Percentiles rank a stretch among this genome's conserved stretches.
Conservation (phyloP, 92 coral and sea anemone species). For the Pocillopora grandis region DNA sequence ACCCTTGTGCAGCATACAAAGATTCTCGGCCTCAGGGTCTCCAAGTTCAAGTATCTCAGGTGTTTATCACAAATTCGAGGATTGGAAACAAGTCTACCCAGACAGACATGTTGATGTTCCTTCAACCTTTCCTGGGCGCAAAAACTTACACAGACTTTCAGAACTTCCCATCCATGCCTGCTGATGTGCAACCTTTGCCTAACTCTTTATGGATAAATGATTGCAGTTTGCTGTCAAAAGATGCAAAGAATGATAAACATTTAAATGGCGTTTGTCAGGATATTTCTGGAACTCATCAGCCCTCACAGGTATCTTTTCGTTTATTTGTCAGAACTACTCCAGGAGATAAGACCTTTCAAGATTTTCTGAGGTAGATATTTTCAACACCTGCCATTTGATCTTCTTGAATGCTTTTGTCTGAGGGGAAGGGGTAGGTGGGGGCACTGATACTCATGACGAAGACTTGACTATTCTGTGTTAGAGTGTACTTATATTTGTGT, state of each 20-base stretch:
- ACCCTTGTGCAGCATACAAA: conserved; percentile 72
- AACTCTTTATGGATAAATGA: conserved; percentile 94
- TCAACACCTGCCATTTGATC: too few relatives aligned
- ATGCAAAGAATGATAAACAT: conserved; percentile 52
- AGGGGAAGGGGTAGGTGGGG: too few relatives aligned
- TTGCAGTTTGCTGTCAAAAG: conserved; percentile 68
- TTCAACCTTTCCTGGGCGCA: conserved; percentile 63
- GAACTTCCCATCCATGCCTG: conserved; percentile 66
- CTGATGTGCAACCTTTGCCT: conserved; percentile 82
- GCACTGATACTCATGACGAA: too few relatives aligned
- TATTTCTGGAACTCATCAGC: conserved; percentile 35
- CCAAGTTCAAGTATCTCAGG: conserved; percentile 90
- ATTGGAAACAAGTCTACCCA: conserved; percentile 82
- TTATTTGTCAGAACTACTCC: not conserved
- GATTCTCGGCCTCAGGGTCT: conserved; percentile 95
- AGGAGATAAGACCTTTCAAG: not conserved
- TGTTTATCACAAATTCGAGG: conserved; percentile 85
- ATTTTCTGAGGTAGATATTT: too few relatives aligned
- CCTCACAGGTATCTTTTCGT: conserved; percentile 62
- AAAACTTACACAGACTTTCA: conserved; percentile 66
- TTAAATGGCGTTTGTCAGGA: conserved; percentile 66
- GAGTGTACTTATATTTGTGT: too few relatives aligned
- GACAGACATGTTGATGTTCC: conserved; percentile 88
- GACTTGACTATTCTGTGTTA: too few relatives aligned
- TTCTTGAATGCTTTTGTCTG: too few relatives aligned